Evolutionary conservation across 1,140 invertebrate species (phyloP).

Genomic region (Hyles euphorbiae): DNA sequence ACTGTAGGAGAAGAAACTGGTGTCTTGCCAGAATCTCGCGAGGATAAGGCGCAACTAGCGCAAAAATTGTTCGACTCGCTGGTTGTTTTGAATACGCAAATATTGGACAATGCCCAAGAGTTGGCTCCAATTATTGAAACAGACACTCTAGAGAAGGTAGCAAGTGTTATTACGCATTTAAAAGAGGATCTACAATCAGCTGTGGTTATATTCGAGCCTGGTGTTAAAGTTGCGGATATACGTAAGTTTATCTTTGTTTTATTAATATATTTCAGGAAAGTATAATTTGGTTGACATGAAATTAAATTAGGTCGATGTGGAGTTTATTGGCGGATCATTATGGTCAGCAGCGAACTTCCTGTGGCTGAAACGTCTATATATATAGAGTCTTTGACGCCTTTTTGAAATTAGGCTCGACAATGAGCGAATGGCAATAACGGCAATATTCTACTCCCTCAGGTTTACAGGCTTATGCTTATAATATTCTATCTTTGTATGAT

Average conservation of each 20-base stretch:
- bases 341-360: too few species aligned
- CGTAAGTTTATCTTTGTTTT: background rate
- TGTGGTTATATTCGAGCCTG: background rate
- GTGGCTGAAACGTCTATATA: too few species aligned
- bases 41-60: slow-evolving; percentile 14
- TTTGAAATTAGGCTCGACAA: too few species aligned
- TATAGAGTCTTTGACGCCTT: too few species aligned
- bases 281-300: too few species aligned
- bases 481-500: too few species aligned
- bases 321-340: too few species aligned
- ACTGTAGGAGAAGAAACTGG: background rate
- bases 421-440: too few species aligned
- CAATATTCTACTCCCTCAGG: too few species aligned
- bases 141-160: slow-evolving; percentile 15
- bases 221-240: background rate
- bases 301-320: too few species aligned
- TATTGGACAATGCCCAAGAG: slow-evolving; percentile 19
- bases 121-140: slow-evolving; percentile 12
- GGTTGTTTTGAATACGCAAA: slow-evolving; percentile 14
- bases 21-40: background rate
- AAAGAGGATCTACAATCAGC: slow-evolving; percentile 23
- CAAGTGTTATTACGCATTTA: slow-evolving; percentile 24
- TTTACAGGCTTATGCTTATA: too few species aligned
- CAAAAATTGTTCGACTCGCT: slow-evolving; percentile 19
- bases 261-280: too few species aligned